Conservation (phyloP, 2,888 invertebrate genomes). For the Pollenia griseotomentosa region DNA sequence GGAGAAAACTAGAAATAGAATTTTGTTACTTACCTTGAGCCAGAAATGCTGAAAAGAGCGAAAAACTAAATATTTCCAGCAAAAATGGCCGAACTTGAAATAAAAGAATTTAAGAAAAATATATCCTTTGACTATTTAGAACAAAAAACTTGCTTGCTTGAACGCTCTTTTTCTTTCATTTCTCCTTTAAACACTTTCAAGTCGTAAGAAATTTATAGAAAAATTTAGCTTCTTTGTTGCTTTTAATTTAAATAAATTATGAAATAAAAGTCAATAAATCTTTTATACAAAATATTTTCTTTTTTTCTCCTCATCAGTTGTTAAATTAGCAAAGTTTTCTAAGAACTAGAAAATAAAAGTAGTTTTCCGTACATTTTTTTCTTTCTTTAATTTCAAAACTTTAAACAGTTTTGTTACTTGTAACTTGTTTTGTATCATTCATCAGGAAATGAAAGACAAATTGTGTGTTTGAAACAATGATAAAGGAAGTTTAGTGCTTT, state of each 20-base stretch:
- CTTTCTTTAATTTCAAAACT: not conserved
- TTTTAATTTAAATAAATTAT: slow-evolving; percentile 6
- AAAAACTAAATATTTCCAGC: not conserved
- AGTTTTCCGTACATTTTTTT: not conserved
- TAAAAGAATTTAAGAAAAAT: too few species aligned
- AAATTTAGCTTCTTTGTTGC: slow-evolving; percentile 15
- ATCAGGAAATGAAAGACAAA: slow-evolving; percentile 47
- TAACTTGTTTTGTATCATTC: slow-evolving; percentile 1
- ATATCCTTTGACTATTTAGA: too few species aligned
- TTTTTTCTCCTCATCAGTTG: not conserved
- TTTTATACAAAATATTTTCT: not conserved
- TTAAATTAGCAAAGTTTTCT: not conserved
- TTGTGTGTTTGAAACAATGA: slow-evolving; percentile 57
- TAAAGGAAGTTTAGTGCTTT: slow-evolving; percentile 36
- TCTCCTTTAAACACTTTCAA: too few species aligned
- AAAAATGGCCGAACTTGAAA: not conserved
- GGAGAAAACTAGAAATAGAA: slow-evolving; percentile 16
- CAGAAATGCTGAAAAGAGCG: not conserved
- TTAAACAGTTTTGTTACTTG: slow-evolving; percentile 6
- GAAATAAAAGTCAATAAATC: not conserved
- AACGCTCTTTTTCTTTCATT: not conserved
- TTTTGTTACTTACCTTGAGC: slow-evolving; percentile 34
- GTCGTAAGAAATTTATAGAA: slow-evolving; percentile 31
- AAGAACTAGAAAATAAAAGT: not conserved
- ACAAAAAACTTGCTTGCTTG: too few species aligned